Conservation (phyloP, 2,113 vertebrate genomes). For the Eublepharis macularius region DNA sequence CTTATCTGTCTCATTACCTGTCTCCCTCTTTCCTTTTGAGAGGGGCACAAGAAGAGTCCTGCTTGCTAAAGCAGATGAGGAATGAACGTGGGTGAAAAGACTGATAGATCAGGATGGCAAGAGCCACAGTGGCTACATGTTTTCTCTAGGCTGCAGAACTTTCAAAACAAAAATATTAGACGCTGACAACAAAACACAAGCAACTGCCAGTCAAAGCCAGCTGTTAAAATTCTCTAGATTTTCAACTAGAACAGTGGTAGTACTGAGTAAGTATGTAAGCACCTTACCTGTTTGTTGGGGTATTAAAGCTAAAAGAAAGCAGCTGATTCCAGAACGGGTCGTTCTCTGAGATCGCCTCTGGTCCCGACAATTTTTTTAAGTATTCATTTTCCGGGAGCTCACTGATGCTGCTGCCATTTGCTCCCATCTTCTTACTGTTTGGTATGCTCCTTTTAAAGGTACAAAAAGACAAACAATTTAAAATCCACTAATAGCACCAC, state of each 20-base stretch:
- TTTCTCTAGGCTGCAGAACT: neutral
- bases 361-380: constrained; percentile 86
- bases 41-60: neutral
- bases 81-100: neutral
- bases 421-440: constrained; percentile 84
- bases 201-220: neutral
- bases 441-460: constrained; percentile 61
- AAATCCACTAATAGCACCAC: neutral
- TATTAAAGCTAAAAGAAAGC: constrained; percentile 93
- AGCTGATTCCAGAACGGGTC: constrained; percentile 99
- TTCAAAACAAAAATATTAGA: neutral
- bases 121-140: too few species aligned
- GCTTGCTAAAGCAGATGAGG: neutral
- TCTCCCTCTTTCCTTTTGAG: neutral
- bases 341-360: constrained; percentile 90
- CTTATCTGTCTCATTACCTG: neutral
- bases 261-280: neutral
- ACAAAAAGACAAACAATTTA: neutral
- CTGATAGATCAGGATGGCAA: neutral
- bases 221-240: neutral
- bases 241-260: neutral
- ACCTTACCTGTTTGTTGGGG: constrained; percentile 91
- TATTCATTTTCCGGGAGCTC: constrained; percentile 93
- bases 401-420: constrained; percentile 91
- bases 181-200: neutral